Base-by-base conservation (phyloP, 2,113 vertebrate genomes). In the Benitochromis conjunctus region DNA sequence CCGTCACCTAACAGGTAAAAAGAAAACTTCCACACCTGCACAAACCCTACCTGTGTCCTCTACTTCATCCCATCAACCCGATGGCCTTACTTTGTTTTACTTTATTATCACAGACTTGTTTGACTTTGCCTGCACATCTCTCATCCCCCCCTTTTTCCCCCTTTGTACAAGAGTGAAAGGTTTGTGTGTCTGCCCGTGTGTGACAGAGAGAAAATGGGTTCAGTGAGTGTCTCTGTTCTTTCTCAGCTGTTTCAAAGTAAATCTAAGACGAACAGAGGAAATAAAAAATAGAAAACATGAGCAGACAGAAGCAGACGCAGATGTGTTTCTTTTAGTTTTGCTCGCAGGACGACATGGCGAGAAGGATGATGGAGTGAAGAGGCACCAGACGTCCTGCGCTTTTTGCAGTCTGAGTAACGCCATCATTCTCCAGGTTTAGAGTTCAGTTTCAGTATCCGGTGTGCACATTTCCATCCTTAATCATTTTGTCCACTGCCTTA, bases 1-100 rank as follows among this genome's bases (percentile, higher is more conserved):
- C n/a, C 76, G 81, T 86, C 82, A 91, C 87, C 91, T 81, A 87
- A 82, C 92, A 93, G 82, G 88, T 89, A 89, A 46, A 46, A 71
- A 1, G 81, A 88, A 71, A 76, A n/a, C 26, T 31, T 31, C 24
- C 69, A 53, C 18, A 87, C 53, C 48, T 57, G 64, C 29, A 58
- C 38, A 18, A 38, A 66, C 29, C 81, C 19, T 64, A 79, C 55
- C 46, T 31, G 9, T 77, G 56, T 77, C 26, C 29, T 51, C 64
- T 13, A 38, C 34, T 62, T 55, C 41, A 55, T 71, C 51, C 46
- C 53, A 43, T 71, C 46, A 26, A 41, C 77, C 38, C 21, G 24
- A 53, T 19, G 18, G 7, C 9, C 21, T 14, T 77, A 21, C 66
- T 88, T 76, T 31, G 54, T 76, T 81, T 38, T 16, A 21, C 46